Base-by-base conservation (phyloP, 1,140 invertebrate species). In the Zaprionus ghesquierei region DNA sequence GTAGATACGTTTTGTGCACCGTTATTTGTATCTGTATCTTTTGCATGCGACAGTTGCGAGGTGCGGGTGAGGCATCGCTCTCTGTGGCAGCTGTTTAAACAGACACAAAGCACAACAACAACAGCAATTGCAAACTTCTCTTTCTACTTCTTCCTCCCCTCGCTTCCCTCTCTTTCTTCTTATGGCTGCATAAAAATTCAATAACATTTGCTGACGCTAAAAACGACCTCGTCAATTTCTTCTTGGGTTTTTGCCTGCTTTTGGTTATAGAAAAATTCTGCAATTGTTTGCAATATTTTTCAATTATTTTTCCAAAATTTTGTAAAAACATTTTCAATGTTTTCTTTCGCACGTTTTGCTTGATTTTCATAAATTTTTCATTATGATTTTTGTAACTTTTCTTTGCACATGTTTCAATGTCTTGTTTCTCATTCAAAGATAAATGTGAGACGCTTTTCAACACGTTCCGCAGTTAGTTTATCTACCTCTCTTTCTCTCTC, bases 1-100 rank as follows among this genome's bases (percentile, higher is more conserved):
- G 35, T 22, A 65, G 27, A 50, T 50, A 70, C 31, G 54, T 53
- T n/a, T 66, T 59, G 54, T 66, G 31, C 68, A 49, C 54, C 33
- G 62, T 59, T 70, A 77, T 84, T 74, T 64, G 68, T 86, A 73
- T 78, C 71, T 80, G 74, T 81, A 75, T 73, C 9, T 74, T 77
- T 63, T 77, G 75, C 70, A 73, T 68, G 74, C 66, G 70, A 56
- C 75, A 55, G 38, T 63, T 35, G 20, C 3, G 12, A 22, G 9
- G 23, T 23, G 50, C 50, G 55, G 33, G 78, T 71, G 74, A n/a
- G 63, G 38, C 81, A n/a, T n/a, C n/a, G n/a, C n/a, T n/a, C n/a
- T n/a, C n/a, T n/a, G n/a, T n/a, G n/a, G n/a, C 27, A 85, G 81
- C 81, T 85, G 81, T 85, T 85, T 85, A 87, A 85, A 85, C 79